Conservation (phyloP, 2,113 vertebrate genomes). For the Syngnathus floridae region DNA sequence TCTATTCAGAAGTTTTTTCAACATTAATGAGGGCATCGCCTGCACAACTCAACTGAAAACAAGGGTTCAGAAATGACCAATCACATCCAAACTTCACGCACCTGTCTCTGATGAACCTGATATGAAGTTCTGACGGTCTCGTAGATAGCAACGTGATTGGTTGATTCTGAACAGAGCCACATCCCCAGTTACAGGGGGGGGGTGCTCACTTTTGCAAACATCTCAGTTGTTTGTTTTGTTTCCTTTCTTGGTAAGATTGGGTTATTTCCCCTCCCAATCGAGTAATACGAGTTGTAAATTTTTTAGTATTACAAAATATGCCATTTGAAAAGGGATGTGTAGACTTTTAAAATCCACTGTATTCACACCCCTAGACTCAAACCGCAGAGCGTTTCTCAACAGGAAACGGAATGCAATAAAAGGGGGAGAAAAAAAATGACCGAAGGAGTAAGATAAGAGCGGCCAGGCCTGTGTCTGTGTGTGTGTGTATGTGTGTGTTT, state of each 20-base stretch:
- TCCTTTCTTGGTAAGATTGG: not conserved
- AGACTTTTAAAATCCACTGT: not conserved
- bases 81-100: not conserved
- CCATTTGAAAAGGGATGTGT: not conserved
- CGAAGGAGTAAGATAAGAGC: slow-evolving; percentile 61
- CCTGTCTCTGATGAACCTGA: not conserved
- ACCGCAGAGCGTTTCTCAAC: slow-evolving; percentile 53
- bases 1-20: not conserved
- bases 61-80: not conserved
- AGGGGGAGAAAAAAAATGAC: slow-evolving; percentile 32
- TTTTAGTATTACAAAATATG: not conserved
- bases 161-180: not conserved
- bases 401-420: slow-evolving; percentile 60
- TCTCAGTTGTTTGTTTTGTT: too few relatives aligned
- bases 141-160: not conserved
- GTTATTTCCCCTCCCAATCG: not conserved
- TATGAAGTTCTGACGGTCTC: not conserved
- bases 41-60: too few relatives aligned
- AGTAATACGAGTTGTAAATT: not conserved
- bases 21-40: not conserved
- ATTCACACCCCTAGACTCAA: not conserved
- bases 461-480: not conserved
- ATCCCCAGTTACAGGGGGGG: not conserved
- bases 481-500: slow-evolving; percentile 1
- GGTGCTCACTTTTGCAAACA: not conserved